These are phyloP conservation scores for Tetrax tetrax DNA, from an alignment of 2,113 vertebrate genomes.

Conservation along the genomic window DNA sequence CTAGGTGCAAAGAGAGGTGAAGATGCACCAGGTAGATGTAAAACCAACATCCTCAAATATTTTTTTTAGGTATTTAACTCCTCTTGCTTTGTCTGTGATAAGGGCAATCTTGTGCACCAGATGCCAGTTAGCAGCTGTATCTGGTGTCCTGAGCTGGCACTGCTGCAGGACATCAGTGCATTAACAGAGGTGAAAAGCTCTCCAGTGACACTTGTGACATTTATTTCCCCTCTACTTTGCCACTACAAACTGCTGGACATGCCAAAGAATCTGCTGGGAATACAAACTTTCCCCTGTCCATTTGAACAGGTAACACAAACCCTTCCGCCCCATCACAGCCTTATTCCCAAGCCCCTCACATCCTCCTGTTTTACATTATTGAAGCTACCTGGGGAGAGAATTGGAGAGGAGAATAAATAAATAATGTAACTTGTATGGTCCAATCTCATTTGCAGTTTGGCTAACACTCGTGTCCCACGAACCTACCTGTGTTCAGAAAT, in stretches of 20 bases:
- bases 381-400: background rate
- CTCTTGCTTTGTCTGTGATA: background rate
- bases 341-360: background rate
- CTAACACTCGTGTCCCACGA: background rate
- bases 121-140: no score
- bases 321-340: background rate
- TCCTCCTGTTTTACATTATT: background rate
- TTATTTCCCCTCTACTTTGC: background rate
- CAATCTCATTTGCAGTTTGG: background rate
- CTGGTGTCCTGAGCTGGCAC: background rate
- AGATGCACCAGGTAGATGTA: no score
- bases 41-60: background rate
- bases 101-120: background rate
- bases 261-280: background rate
- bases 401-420: background rate
- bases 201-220: background rate
- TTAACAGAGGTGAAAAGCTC: background rate
- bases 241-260: rapidly evolving
- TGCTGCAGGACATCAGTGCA: background rate
- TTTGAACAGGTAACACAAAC: background rate
- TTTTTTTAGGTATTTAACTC: background rate
- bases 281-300: background rate
- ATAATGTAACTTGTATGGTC: background rate
- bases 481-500: background rate
- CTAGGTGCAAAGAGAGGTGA: background rate